A percentile compares a stretch with the other conserved stretches of the same genome.
These are phyloP conservation scores for Erannis defoliaria DNA, from an alignment of 2,888 invertebrate genomes.

Conservation along the genomic window DNA sequence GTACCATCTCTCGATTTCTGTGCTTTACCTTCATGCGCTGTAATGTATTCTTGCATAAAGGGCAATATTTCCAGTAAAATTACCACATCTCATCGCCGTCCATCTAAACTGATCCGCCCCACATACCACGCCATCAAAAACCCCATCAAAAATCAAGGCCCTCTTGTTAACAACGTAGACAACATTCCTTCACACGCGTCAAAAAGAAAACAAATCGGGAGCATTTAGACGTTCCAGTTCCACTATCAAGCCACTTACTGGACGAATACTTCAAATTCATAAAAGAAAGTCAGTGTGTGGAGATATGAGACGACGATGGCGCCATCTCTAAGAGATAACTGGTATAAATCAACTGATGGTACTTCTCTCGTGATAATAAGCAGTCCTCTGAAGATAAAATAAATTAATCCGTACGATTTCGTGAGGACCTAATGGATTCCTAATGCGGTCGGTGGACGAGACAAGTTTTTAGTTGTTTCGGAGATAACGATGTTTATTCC, in stretches of 20 bases:
- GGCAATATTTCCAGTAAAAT: too few species aligned
- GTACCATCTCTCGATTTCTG: too few species aligned
- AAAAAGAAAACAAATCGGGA: slow-evolving; percentile 53
- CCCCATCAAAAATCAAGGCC: slow-evolving; percentile 29
- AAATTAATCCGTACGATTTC: slow-evolving; percentile 65
- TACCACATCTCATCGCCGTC: background rate
- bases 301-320: slow-evolving; percentile 49
- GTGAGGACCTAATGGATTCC: slow-evolving; percentile 67
- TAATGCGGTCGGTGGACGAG: slow-evolving; percentile 58
- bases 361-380: slow-evolving; percentile 55
- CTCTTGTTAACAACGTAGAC: slow-evolving; percentile 29
- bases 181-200: slow-evolving; percentile 44
- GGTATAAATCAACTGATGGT: slow-evolving; percentile 41
- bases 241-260: slow-evolving; percentile 52
- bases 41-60: too few species aligned
- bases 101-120: slow-evolving; percentile 21
- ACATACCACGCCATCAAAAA: slow-evolving; percentile 34
- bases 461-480: slow-evolving; percentile 51
- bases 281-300: slow-evolving; percentile 56
- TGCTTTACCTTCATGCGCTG: too few species aligned
- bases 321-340: slow-evolving; percentile 50
- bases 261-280: slow-evolving; percentile 57
- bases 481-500: slow-evolving; percentile 40
- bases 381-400: slow-evolving; percentile 59
- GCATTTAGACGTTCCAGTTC: slow-evolving; percentile 45